Conservation (phyloP, 2,113 vertebrate species). For the Seriola rivoliana region DNA sequence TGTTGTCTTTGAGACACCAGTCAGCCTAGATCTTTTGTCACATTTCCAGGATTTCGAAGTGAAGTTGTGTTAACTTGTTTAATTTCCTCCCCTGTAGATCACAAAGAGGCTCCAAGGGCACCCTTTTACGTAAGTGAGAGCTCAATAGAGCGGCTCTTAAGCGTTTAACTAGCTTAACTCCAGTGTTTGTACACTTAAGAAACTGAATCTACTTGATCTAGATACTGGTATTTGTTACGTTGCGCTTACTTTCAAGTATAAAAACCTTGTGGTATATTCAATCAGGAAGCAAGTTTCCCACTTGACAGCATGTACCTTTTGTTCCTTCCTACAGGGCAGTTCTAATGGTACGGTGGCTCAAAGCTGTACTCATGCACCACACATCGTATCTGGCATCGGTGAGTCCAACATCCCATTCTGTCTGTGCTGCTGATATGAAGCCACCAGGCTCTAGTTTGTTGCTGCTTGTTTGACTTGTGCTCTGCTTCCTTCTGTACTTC, state of each 20-base stretch:
- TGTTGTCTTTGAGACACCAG: background rate
- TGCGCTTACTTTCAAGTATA: background rate
- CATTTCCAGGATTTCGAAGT: background rate
- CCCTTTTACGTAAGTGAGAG: constrained; percentile 89
- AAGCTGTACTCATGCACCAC: constrained; percentile 91
- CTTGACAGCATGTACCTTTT: background rate
- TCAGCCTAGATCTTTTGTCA: background rate
- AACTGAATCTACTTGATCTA: background rate
- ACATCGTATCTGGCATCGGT: constrained; percentile 97
- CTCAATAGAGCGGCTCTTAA: background rate
- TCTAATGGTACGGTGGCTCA: constrained; percentile 95
- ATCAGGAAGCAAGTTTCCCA: background rate
- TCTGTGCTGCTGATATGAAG: background rate
- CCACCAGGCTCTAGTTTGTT: background rate
- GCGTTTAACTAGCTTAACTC: constrained; percentile 12
- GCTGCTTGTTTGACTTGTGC: background rate
- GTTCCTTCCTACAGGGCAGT: constrained; percentile 85
- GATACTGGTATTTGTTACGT: background rate
- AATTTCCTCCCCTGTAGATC: constrained; percentile 82
- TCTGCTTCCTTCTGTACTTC: background rate
- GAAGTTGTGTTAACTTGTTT: background rate
- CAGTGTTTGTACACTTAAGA: background rate
- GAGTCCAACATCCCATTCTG: constrained; percentile 71
- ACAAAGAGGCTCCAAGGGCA: constrained; percentile 94
- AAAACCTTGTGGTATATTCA: background rate